These are phyloP conservation scores for Cydia strobilella DNA, from an alignment of 1,140 invertebrate genomes.

Conservation along the genomic window DNA sequence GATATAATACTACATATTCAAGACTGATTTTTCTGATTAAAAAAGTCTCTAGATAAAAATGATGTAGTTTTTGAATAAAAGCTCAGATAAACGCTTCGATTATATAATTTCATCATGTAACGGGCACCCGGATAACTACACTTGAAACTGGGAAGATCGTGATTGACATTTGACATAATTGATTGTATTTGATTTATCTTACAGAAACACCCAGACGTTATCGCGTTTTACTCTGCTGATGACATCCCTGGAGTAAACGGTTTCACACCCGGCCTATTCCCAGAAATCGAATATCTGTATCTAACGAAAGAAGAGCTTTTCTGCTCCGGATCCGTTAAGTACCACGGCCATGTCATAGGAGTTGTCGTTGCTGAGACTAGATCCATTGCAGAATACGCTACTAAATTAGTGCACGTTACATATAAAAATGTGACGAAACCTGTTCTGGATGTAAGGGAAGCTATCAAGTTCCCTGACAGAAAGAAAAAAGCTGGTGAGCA, in stretches of 20 bases:
- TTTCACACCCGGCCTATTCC: conserved; percentile 59
- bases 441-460: conserved; percentile 51
- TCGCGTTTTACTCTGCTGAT: conserved; percentile 85
- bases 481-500: conserved; percentile 33
- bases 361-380: conserved; percentile 85
- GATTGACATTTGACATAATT: too few species aligned
- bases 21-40: too few species aligned
- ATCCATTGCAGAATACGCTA: conserved; percentile 82
- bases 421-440: conserved; percentile 74
- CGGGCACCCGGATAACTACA: too few species aligned
- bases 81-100: too few species aligned
- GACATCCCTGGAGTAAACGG: conserved; percentile 88
- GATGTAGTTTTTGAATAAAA: too few species aligned
- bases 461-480: conserved; percentile 52
- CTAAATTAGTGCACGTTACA: conserved; percentile 83
- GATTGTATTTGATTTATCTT: conserved; percentile 41
- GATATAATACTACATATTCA: too few species aligned
- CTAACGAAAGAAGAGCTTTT: conserved; percentile 77
- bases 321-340: conserved; percentile 76
- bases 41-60: too few species aligned
- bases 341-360: conserved; percentile 87
- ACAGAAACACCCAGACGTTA: conserved; percentile 83
- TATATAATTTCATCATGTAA: too few species aligned
- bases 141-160: too few species aligned
- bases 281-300: conserved; percentile 38